Base-by-base conservation (phyloP, 2,888 invertebrate genomes). In the Drosophila pseudotakahashii region DNA sequence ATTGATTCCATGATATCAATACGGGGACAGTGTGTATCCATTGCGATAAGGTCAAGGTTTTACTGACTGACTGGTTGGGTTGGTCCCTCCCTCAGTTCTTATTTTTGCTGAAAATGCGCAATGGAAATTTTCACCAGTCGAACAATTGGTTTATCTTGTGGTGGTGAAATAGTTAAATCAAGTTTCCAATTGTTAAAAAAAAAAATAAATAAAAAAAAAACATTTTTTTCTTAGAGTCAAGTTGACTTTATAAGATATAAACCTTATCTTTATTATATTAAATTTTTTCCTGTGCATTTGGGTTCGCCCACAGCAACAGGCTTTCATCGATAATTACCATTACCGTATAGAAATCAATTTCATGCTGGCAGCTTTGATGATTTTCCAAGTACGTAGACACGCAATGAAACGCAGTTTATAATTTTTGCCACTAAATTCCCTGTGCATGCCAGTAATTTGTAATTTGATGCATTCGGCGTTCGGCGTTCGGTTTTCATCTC, bases 391-490 rank as follows among this genome's bases (percentile, higher is more conserved):
- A 39, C 16, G 55, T 32, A 13, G 30, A 23, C 66, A 66, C 66
- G 67, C 66, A 66, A 66, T 45, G 54, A n/a, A 66, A 66, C 67
- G 66, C 66, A 66, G 67, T 47, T 67, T 66, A 44, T 66, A 66
- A 66, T 66, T 66, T 32, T 54, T 37, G 47, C 41, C 64, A 66
- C 61, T 64, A 62, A 57, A 59, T 30, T 59, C 39, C 13, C n/a
- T 16, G 67, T 77, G 75, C 73, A 53, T 63, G 62, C 45, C 66
- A 59, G 77, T 55, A 62, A 76, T 76, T 82, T 73, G 75, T 54
- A 62, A 76, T 75, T 81, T 70, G 75, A 75, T 74, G 76, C 62
- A 76, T 84, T 84, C 80, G 61, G 32, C 80, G 68, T 84, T 84
- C 80, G 61, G 32, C 80, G 68, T 67, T 34, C 34, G 34, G 67